Evolutionary conservation across 2,113 vertebrate species (phyloP).

Genomic region (Chionomys nivalis): DNA sequence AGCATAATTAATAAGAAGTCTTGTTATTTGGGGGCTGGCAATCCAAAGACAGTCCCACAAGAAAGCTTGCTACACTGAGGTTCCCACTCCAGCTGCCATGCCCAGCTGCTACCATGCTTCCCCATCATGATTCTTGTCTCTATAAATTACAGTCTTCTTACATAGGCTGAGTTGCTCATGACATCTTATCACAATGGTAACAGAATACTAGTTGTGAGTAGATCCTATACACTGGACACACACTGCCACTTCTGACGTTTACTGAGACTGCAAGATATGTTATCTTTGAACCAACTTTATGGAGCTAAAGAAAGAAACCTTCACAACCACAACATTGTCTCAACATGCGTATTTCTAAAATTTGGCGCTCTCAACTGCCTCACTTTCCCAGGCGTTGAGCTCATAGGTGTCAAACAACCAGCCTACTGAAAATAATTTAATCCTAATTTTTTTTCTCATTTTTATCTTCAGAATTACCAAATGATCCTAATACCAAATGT

Average conservation of each 20-base stretch:
- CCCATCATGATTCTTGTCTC: background rate
- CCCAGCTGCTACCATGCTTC: background rate
- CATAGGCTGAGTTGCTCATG: background rate
- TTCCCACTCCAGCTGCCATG: background rate
- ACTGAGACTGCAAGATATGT: background rate
- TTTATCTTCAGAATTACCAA: background rate
- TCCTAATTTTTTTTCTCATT: background rate
- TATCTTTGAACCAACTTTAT: background rate
- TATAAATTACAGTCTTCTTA: background rate
- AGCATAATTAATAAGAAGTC: background rate
- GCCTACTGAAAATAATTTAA: background rate
- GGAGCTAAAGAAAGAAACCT: background rate
- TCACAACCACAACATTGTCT: background rate
- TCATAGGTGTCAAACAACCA: background rate
- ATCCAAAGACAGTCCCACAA: background rate
- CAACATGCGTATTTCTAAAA: background rate
- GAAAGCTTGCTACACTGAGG: background rate
- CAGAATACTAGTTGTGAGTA: background rate
- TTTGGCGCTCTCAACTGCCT: background rate
- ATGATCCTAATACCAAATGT: slow-evolving; percentile 2
- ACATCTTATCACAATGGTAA: background rate
- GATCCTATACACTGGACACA: background rate
- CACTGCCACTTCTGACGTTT: background rate
- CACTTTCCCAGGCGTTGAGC: background rate
- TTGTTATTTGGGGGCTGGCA: background rate